Conservation (phyloP, 2,113 vertebrate species). For the Geococcyx californianus region DNA sequence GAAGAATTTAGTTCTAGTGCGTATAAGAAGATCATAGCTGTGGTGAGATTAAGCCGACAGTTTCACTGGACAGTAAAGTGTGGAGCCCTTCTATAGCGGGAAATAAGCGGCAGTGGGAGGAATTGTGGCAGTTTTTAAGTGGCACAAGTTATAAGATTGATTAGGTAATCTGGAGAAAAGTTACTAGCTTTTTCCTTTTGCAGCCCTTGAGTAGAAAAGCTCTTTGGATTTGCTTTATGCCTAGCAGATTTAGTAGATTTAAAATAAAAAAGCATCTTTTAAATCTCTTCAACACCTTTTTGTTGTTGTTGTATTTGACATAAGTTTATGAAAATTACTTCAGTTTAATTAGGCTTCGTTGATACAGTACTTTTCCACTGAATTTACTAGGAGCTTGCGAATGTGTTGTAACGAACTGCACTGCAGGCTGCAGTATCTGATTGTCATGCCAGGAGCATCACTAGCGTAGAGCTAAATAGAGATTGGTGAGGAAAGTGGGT, state of each 20-base stretch:
- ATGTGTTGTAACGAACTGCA: constrained; percentile 77
- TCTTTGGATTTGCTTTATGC: constrained; percentile 4
- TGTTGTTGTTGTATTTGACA: constrained; percentile 18
- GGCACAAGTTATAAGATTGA: background rate
- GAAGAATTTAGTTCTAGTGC: background rate
- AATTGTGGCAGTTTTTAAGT: background rate
- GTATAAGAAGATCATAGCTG: background rate
- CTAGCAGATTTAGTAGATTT: background rate
- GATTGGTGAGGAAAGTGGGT: constrained; percentile 79
- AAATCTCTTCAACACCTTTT: background rate
- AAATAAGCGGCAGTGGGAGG: background rate
- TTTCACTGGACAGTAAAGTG: background rate
- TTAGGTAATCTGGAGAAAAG: background rate
- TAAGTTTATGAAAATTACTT: constrained; percentile 50
- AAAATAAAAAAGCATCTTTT: constrained; percentile 12
- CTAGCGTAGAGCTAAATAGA: constrained; percentile 77
- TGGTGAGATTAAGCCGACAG: background rate
- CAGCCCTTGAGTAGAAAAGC: background rate
- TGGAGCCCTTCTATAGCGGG: background rate
- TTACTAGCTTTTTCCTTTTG: background rate
- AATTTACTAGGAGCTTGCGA: constrained; percentile 69
- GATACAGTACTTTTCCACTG: constrained; percentile 80
- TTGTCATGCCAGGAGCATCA: constrained; percentile 81
- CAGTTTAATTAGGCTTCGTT: constrained; percentile 62
- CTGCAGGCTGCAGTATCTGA: constrained; percentile 81